Conservation (phyloP, 2,113 vertebrate genomes). For the Gymnogyps californianus region DNA sequence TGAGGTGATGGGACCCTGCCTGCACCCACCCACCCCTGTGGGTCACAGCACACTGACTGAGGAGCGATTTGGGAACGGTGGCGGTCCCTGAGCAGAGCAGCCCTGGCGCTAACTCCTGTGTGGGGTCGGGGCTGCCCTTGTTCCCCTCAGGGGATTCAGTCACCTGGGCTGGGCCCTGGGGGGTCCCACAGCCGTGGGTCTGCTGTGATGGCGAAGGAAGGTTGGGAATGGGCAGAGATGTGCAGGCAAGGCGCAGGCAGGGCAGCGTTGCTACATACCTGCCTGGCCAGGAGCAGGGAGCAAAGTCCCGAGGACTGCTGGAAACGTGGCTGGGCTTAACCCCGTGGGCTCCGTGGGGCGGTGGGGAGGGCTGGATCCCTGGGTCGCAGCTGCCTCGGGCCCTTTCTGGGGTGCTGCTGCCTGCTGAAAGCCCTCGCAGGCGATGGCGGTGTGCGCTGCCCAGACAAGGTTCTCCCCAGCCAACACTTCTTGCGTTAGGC, state of each 20-base stretch:
- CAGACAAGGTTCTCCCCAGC: not conserved
- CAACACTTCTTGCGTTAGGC: rapidly evolving
- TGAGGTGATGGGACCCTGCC: not conserved
- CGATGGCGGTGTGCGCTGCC: rapidly evolving
- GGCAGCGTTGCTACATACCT: not conserved
- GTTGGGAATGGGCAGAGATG: not conserved
- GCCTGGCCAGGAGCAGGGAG: not conserved
- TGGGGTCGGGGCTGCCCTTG: not conserved
- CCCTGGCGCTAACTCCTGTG: not conserved
- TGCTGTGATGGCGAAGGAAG: rapidly evolving
- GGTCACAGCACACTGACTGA: not conserved
- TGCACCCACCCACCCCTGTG: not conserved
- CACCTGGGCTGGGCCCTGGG: not conserved
- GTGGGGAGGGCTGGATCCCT: not conserved
- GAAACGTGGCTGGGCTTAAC: not conserved
- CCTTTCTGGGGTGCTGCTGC: not conserved
- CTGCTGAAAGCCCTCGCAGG: not conserved
- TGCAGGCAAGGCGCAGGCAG: not conserved
- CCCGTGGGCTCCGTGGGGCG: rapidly evolving
- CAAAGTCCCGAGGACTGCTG: not conserved
- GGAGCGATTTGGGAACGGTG: not conserved
- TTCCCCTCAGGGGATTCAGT: not conserved
- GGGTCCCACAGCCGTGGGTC: rapidly evolving
- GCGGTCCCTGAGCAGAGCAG: not conserved
- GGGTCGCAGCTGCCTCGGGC: rapidly evolving